Evolutionary conservation across 2,888 invertebrate species (phyloP).

Genomic region (Invenusta paracnida): DNA sequence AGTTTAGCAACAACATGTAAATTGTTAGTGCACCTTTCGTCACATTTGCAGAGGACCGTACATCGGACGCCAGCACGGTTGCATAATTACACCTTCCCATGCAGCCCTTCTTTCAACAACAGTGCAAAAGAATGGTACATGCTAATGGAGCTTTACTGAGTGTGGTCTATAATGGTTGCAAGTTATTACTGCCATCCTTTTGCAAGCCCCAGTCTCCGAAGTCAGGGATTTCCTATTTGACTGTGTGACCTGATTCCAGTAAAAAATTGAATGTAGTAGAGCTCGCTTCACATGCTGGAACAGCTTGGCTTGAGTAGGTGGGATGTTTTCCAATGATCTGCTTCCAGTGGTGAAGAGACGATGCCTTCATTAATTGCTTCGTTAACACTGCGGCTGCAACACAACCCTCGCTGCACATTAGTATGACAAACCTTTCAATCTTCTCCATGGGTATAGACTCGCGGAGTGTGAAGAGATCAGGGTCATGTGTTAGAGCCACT

Average conservation of each 20-base stretch:
- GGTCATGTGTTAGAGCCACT: slow-evolving; percentile 1
- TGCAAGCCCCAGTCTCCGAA: slow-evolving; percentile 2
- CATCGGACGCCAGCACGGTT: slow-evolving; percentile 9
- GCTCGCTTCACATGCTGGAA: slow-evolving; percentile 29
- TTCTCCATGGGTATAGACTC: not conserved
- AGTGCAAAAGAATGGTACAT: not conserved
- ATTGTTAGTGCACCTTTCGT: not conserved
- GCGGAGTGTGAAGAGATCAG: slow-evolving; percentile 9
- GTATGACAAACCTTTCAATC: not conserved
- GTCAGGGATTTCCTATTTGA: slow-evolving; percentile 14
- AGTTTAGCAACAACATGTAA: no score
- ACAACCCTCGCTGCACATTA: slow-evolving; percentile 14
- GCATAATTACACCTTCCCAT: slow-evolving; percentile 16
- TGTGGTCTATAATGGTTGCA: slow-evolving; percentile 15
- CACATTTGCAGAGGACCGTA: not conserved
- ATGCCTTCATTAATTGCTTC: no score
- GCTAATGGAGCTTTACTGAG: not conserved
- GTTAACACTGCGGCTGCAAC: no score
- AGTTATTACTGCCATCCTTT: slow-evolving; percentile 12
- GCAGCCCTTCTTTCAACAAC: not conserved
- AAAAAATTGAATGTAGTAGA: not conserved
- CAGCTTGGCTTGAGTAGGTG: slow-evolving; percentile 12
- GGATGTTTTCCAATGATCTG: slow-evolving; percentile 13
- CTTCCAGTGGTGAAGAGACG: slow-evolving; percentile 21
- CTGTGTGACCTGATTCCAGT: slow-evolving; percentile 19